Conservation (phyloP, 2,113 vertebrate species). For the Amazona vittata region DNA sequence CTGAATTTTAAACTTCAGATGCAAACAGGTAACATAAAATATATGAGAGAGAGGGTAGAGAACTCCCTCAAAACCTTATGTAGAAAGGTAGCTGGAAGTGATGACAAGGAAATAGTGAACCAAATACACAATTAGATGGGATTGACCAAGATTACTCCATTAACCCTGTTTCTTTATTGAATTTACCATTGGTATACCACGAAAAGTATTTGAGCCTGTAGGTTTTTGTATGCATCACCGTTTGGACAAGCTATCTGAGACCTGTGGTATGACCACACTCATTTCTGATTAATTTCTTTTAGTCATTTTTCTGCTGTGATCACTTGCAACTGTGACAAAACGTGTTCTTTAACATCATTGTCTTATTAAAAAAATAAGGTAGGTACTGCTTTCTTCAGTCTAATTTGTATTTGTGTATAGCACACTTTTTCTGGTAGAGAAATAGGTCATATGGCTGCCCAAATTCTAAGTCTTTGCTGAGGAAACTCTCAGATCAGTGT, state of each 20-base stretch:
- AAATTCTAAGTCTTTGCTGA: not conserved
- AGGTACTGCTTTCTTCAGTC: not conserved
- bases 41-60: not conserved
- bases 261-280: not conserved
- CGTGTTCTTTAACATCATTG: not conserved
- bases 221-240: not conserved
- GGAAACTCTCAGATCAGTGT: not conserved
- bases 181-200: not conserved
- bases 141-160: not conserved
- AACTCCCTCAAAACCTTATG: not conserved
- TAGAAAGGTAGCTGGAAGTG: not conserved
- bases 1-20: not conserved
- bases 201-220: not conserved
- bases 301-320: not conserved
- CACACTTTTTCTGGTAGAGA: not conserved
- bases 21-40: not conserved
- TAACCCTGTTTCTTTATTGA: not conserved
- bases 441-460: not conserved
- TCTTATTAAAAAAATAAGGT: not conserved
- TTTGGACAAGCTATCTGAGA: not conserved
- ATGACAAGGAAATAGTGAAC: not conserved
- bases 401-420: not conserved
- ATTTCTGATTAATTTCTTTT: not conserved
- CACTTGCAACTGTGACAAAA: not conserved
- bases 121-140: not conserved